phyloP scores from a whole-genome alignment of 1,140 invertebrate species.

The Agrypnia vestita region DNA sequence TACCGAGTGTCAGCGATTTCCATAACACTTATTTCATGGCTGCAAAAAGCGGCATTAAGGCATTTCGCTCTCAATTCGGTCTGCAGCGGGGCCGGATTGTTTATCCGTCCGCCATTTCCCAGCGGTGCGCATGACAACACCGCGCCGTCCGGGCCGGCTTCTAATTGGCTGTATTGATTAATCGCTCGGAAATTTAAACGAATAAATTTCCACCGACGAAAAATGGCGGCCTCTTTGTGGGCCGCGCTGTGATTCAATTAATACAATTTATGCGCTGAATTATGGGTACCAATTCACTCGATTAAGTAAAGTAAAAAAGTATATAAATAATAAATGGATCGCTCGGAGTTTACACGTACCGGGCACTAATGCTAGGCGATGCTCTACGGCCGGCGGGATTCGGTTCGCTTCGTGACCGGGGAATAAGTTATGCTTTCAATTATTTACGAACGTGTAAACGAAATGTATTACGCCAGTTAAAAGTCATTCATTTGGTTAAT shows the following conservation, averaged over 20 bases:
- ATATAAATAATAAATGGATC: slow-evolving; percentile 34
- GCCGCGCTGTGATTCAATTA: slow-evolving; percentile 55
- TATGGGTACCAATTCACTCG: slow-evolving; percentile 50
- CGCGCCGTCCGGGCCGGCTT: slow-evolving; percentile 28
- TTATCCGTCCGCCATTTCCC: slow-evolving; percentile 23
- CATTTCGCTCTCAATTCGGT: not conserved
- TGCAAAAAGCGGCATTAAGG: not conserved
- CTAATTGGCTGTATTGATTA: slow-evolving; percentile 57
- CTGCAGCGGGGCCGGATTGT: not conserved
- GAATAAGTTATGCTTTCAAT: slow-evolving; percentile 27
- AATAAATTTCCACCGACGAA: slow-evolving; percentile 49
- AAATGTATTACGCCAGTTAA: slow-evolving; percentile 38
- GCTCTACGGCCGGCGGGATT: not conserved
- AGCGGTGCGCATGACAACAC: slow-evolving; percentile 35
- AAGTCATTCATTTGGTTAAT: slow-evolving; percentile 29
- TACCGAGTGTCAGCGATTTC: slow-evolving; percentile 8
- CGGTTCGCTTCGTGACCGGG: slow-evolving; percentile 1
- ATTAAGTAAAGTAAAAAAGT: slow-evolving; percentile 49
- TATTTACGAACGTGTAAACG: slow-evolving; percentile 43
- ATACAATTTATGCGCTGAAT: slow-evolving; percentile 53
- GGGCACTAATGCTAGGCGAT: not conserved
- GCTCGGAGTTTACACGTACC: slow-evolving; percentile 5
- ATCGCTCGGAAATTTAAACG: slow-evolving; percentile 49
- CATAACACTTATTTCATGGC: not conserved
- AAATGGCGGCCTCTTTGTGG: slow-evolving; percentile 50